phyloP scores from a whole-genome alignment of 2,888 invertebrate genomes.

The Phrixothrix hirtus region DNA sequence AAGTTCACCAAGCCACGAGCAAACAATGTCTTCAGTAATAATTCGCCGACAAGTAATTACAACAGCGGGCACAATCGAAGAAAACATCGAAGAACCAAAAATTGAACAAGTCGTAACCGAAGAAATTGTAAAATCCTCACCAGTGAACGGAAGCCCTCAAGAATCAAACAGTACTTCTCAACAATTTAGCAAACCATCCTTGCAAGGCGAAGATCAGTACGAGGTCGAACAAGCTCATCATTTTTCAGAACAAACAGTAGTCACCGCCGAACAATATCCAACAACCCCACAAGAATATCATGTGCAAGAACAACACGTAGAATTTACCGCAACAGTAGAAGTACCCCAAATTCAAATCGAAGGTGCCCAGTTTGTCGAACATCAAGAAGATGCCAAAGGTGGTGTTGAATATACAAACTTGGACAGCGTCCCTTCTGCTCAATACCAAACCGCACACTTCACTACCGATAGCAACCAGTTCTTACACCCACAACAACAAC shows the following conservation, averaged over 20 bases:
- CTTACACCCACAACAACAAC: slow-evolving; percentile 45
- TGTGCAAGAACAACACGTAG: slow-evolving; percentile 55
- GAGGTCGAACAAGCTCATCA: slow-evolving; percentile 26
- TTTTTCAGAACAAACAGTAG: slow-evolving; percentile 18
- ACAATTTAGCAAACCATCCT: slow-evolving; percentile 22
- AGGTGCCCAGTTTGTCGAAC: slow-evolving; percentile 20
- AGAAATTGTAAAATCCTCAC: slow-evolving; percentile 48
- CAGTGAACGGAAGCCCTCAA: slow-evolving; percentile 29
- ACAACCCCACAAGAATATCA: slow-evolving; percentile 50
- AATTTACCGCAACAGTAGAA: slow-evolving; percentile 47
- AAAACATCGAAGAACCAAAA: slow-evolving; percentile 40
- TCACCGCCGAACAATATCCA: slow-evolving; percentile 19
- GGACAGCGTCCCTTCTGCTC: slow-evolving; percentile 65
- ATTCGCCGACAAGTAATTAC: slow-evolving; percentile 48
- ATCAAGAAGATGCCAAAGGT: slow-evolving; percentile 25
- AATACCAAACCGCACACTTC: slow-evolving; percentile 42
- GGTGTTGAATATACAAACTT: slow-evolving; percentile 64
- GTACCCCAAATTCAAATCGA: slow-evolving; percentile 41
- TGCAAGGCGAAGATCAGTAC: slow-evolving; percentile 32
- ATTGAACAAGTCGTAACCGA: slow-evolving; percentile 46
- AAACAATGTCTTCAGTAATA: slow-evolving; percentile 23
- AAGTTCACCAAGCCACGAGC: slow-evolving; percentile 31
- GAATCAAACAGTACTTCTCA: slow-evolving; percentile 7
- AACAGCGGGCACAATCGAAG: slow-evolving; percentile 52
- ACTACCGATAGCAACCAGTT: slow-evolving; percentile 39